Percentiles rank a stretch among this genome's conserved stretches.
Evolutionary conservation across 1,140 invertebrate genomes (phyloP).

Genomic region (Paraescarpia echinospica): DNA sequence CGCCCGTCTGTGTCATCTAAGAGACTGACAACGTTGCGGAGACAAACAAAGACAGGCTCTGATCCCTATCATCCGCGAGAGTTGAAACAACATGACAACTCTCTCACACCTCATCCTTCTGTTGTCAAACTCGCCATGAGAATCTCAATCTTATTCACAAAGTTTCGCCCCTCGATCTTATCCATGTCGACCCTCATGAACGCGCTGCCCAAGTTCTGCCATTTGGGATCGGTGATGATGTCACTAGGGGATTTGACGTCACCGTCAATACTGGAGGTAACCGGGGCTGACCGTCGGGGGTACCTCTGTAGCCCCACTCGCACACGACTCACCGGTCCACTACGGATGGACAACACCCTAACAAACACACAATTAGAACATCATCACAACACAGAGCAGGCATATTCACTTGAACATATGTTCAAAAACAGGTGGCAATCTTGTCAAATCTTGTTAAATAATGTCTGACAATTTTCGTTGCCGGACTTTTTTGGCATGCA

Average conservation of each 20-base stretch:
- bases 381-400: neutral
- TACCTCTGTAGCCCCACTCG: conserved; percentile 65
- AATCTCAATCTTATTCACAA: conserved; percentile 94
- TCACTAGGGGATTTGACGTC: conserved; percentile 82
- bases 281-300: conserved; percentile 70
- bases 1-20: neutral
- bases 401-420: neutral
- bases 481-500: too few species aligned
- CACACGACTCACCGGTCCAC: conserved; percentile 70
- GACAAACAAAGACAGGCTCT: neutral
- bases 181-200: conserved; percentile 91
- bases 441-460: too few species aligned
- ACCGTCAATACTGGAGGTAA: conserved; percentile 49
- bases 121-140: conserved; percentile 80
- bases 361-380: neutral
- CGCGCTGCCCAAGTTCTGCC: conserved; percentile 78
- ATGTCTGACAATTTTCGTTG: too few species aligned
- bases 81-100: neutral
- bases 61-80: neutral
- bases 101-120: neutral
- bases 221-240: conserved; percentile 80
- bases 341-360: conserved; percentile 82
- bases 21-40: neutral
- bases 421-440: too few species aligned
- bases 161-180: conserved; percentile 96